A percentile compares a stretch with the other conserved stretches of the same genome.
Conservation (phyloP, 2,113 vertebrate genomes). For the Pseudorhombus dupliciocellatus region DNA sequence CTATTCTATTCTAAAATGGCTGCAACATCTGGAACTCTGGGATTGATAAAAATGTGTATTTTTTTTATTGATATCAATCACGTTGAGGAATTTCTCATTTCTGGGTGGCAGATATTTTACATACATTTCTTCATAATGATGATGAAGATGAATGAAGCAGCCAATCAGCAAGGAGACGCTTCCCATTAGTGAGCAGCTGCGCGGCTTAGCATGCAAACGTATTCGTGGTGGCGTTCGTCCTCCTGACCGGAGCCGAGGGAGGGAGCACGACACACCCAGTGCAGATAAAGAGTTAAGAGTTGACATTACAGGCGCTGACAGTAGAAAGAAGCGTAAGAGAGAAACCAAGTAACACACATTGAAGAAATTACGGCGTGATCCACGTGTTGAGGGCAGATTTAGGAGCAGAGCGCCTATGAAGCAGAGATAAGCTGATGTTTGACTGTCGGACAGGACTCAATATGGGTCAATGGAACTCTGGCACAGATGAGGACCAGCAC, state of each 20-base stretch:
- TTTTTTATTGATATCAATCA: not conserved
- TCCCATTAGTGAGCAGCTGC: not conserved
- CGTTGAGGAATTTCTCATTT: not conserved
- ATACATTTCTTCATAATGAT: not conserved
- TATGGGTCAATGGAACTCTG: conserved; percentile 70
- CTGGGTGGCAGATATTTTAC: not conserved
- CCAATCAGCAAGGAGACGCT: not conserved
- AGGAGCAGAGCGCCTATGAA: conserved; percentile 15
- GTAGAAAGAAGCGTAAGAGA: no score
- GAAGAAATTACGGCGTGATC: no score
- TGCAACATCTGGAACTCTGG: not conserved
- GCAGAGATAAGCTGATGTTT: not conserved
- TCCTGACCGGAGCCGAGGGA: conserved; percentile 21
- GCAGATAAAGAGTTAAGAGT: no score
- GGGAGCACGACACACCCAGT: not conserved
- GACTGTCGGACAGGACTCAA: not conserved
- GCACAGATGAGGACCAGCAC: conserved; percentile 58
- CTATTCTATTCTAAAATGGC: no score
- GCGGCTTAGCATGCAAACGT: conserved; percentile 54
- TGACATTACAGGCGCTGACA: no score
- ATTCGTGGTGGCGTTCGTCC: conserved; percentile 11
- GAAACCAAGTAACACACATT: no score
- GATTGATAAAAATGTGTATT: not conserved
- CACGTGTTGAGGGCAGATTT: not conserved
- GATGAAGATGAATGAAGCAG: not conserved